These are phyloP conservation scores for Polydrusus tereticollis DNA, from an alignment of 2,888 invertebrate species.

Conservation along the genomic window DNA sequence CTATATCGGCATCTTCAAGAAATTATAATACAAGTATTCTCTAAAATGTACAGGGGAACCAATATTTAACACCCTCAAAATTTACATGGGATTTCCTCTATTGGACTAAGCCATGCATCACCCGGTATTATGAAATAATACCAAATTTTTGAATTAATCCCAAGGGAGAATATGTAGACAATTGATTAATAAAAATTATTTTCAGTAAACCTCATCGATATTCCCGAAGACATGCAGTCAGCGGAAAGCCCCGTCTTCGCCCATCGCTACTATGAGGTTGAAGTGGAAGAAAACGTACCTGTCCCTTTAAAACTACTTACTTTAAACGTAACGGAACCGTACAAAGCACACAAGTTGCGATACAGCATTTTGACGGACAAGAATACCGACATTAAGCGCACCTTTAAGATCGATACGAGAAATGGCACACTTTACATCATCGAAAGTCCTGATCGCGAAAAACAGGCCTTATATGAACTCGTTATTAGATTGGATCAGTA, in stretches of 20 bases:
- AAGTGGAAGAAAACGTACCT: slow-evolving; percentile 84
- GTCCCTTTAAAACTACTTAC: slow-evolving; percentile 82
- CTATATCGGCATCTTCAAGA: too few species aligned
- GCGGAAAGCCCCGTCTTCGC: slow-evolving; percentile 65
- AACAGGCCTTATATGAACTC: slow-evolving; percentile 74
- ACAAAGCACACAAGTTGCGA: slow-evolving; percentile 74
- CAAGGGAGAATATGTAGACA: too few species aligned
- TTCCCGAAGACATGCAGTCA: slow-evolving; percentile 70
- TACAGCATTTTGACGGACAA: slow-evolving; percentile 74
- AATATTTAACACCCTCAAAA: too few species aligned
- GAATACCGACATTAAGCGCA: slow-evolving; percentile 71
- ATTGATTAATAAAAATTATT: too few species aligned
- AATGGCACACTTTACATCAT: slow-evolving; percentile 83
- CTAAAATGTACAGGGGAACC: too few species aligned
- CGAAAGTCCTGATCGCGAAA: slow-evolving; percentile 82
- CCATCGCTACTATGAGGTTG: slow-evolving; percentile 80
- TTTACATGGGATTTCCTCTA: too few species aligned
- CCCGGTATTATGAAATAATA: too few species aligned
- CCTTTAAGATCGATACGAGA: slow-evolving; percentile 81
- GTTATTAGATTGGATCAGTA: slow-evolving; percentile 71
- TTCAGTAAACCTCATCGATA: slow-evolving; percentile 74
- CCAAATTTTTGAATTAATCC: too few species aligned
- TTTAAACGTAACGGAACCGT: slow-evolving; percentile 80
- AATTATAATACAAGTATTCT: too few species aligned
- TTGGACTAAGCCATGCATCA: too few species aligned